Base-by-base conservation (phyloP, 1,140 invertebrate genomes). In the Protaetia brevitarsis region DNA sequence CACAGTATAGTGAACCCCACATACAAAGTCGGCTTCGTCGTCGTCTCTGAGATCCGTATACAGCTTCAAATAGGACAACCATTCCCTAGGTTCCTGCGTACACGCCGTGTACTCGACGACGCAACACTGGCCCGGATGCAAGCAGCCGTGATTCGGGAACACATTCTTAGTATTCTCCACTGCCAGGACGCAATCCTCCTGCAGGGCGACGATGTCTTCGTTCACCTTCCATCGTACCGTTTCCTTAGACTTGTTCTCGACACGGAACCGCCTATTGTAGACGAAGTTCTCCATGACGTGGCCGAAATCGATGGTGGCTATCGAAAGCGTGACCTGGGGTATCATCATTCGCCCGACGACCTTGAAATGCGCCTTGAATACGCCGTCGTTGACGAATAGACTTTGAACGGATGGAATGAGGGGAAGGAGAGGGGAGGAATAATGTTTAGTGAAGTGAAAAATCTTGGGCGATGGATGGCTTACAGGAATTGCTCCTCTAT, bases 271-370 rank as follows among this genome's bases (percentile, higher is more conserved):
- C 11, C 29, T 19, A 10, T 30, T 21, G 30, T 61, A 61, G 5
- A 21, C 19, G 31, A 61, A 61, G 11, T 61, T 34, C 11, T 34
- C 29, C 59, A 61, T 61, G 28, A 36, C 28, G 21, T 61, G 6
- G 11, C 59, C 59, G 28, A 58, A 58, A 58, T 58, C 56, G 56
- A 58, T 27, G 5, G 23, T 23, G n/a, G 56, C 23, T 13, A 58
- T 27, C 8, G 56, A 58, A 16, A 58, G n/a, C 21, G 26, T 13
- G 21, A 2, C 23, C 7, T 2, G 8, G 2, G 56, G 56, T 0
- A 1, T 10, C 16, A 28, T 23, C n/a, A 58, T 27, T 11, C 6
- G 8, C 0, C 23, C 56, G 8, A 28, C 3, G 23, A 58, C n/a
- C 2, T 4, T 27, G 11, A 58, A 58, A 16, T 58, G 28, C 2